These are phyloP conservation scores for Dufourea novaeangliae DNA, from an alignment of 1,140 invertebrate species.

Conservation along the genomic window DNA sequence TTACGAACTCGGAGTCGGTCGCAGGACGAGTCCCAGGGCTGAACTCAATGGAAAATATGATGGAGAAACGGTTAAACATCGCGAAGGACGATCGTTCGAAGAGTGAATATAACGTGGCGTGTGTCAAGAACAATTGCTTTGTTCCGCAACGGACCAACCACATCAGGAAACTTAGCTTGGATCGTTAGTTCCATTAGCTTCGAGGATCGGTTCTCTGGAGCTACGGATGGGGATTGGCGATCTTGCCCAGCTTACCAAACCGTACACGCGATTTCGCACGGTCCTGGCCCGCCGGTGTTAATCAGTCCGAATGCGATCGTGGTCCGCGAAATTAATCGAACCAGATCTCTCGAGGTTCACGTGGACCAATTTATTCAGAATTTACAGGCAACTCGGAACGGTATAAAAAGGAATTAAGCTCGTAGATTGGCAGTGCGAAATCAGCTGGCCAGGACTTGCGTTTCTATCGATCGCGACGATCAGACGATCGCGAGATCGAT, in stretches of 20 bases:
- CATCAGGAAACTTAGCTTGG: constrained; percentile 22
- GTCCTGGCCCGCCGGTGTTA: neutral
- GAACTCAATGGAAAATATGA: neutral
- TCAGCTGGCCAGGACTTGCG: neutral
- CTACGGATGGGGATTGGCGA: constrained; percentile 9
- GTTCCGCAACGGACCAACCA: constrained; percentile 38
- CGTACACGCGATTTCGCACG: neutral
- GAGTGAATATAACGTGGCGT: neutral
- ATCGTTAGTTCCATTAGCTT: constrained; percentile 17
- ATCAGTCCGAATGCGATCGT: neutral
- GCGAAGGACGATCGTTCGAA: neutral
- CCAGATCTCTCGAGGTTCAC: neutral
- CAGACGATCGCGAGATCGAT: too few relatives aligned
- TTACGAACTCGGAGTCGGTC: neutral
- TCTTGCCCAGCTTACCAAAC: constrained; percentile 10
- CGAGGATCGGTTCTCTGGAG: constrained; percentile 14
- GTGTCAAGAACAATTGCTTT: constrained; percentile 30
- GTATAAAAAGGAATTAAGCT: constrained; percentile 8
- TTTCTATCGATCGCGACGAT: too few relatives aligned
- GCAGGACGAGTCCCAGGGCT: neutral
- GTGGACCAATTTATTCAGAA: neutral
- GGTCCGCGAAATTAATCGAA: neutral
- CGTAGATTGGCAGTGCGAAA: constrained; percentile 6
- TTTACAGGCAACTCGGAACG: neutral
- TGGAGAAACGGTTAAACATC: neutral